Evolutionary conservation across 2,797 vertebrate genomes (phyloP), one percentile per base, ranked within the genome.

Genomic region (Fratercula arctica): DNA sequence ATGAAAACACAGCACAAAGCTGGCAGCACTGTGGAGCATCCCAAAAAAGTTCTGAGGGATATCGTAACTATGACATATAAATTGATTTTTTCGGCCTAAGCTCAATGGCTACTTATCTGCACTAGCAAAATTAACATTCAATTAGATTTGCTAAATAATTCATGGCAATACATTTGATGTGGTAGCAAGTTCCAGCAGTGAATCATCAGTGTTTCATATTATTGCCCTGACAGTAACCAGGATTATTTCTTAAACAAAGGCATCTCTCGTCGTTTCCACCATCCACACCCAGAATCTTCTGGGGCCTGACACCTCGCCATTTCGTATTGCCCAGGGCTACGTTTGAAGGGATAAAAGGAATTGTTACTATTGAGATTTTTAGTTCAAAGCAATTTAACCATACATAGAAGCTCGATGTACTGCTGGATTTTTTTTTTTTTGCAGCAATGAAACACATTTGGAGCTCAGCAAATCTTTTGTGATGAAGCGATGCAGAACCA

Each of bases 121-220:
- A 93, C 46, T 59, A 93, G 76, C 63, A 93, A 96, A 95, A 97
- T 93, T 94, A 95, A 91, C 45, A 74, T 88, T 85, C 93, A 85
- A 74, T 96, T 97, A 95, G 68, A 48, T 86, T 57, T 83, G 74
- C 63, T 96, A 94, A 97, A 96, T 96, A 95, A 97, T 97, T 96
- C 78, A 95, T 87, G 74, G 53, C 51, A 59, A 43, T 54, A 9
- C 33, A 50, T 88, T 91, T 83, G 51, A 81, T 48, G 43, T 74
- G 39, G 84, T 80, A 56, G 45, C 80, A 85, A 73, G 69, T 76
- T 93, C 73, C 82, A 89, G 79, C 50, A 79, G 85, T 53, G 72
- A 76, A 63, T 53, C 35, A 50, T 54, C 84, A 78, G 46, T 4
- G 20, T 67, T 90, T 57, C 59, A 29, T 64, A 21, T 78, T 72